Evolutionary conservation across 2,888 invertebrate genomes (phyloP).

Genomic region (Minunthozetes semirufus): DNA sequence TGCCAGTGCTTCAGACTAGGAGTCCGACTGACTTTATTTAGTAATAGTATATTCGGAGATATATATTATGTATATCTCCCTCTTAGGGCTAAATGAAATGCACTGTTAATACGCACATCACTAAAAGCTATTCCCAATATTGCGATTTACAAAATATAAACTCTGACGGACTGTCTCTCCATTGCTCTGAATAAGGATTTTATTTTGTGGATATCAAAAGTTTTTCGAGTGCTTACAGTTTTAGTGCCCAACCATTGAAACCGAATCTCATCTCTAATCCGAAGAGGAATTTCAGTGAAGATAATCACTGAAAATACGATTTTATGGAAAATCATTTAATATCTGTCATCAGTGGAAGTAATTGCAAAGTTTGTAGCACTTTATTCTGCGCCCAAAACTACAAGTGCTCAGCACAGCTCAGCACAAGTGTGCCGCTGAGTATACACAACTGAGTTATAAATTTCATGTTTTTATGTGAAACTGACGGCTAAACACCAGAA

Average conservation of each 20-base stretch:
- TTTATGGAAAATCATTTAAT: constrained; percentile 8
- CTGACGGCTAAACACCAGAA: neutral
- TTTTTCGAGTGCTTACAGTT: neutral
- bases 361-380: too few relatives aligned
- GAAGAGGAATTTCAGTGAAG: neutral
- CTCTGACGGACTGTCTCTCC: neutral
- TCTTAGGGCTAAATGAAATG: constrained; percentile 12
- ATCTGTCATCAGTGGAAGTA: constrained; percentile 10
- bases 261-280: neutral
- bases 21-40: neutral
- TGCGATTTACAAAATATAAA: constrained; percentile 4
- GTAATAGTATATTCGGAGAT: constrained; percentile 24
- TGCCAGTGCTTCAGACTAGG: neutral
- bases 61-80: neutral
- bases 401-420: neutral
- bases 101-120: constrained; percentile 7
- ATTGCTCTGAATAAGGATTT: neutral
- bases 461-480: neutral
- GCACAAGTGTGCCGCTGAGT: neutral
- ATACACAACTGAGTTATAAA: neutral
- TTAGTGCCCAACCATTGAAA: constrained; percentile 11
- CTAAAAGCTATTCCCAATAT: constrained; percentile 29
- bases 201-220: neutral
- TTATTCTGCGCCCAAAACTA: too few relatives aligned
- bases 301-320: constrained; percentile 13